Evolutionary conservation across 2,113 vertebrate genomes (phyloP), one percentile per base, ranked within the genome.

Genomic region (Chaenogobius annularis): DNA sequence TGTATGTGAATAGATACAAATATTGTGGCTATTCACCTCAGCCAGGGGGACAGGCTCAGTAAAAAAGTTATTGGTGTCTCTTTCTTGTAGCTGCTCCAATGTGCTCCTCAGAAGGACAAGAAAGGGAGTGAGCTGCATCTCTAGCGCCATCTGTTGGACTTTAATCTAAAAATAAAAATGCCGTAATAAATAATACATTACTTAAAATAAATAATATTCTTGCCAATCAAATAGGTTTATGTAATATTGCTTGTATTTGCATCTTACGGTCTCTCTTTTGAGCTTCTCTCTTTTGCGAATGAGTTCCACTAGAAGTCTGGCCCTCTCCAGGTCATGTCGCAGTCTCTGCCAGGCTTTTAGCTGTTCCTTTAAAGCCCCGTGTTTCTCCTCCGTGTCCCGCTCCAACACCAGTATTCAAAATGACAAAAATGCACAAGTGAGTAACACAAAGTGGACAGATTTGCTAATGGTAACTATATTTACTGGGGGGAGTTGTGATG

Each of bases 271-370:
- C 92, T 99, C 98, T 90, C 96, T 95, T 90, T 99, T 99, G 88
- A 98, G 93, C 81, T 99, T 99, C 85, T 99, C 98, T 76, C 98
- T 94, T 91, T 99, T 99, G 80, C 97, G 96, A 78, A 99, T 99
- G 87, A 99, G 94, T 88, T 99, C 98, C 85, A 99, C 98, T 86
- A 99, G 91, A 44, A 99, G 94, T 83, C 98, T 92, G 15, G 97
- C 98, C 64, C 98, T 93, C 90, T 99, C 98, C 40, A 99, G 93
- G 92, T 99, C 98, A 17, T 99, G 98, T 79, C 98, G 92, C 69
- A 99, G 94, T 71, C 97, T 92, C 92, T 99, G 98, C 98, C 97
- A 99, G 1, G 97, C 98, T 87, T 99, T 99, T 71, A 98, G 94
- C 91, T 99, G 97, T 89, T 99, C 98, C 89, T 99, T 99, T 74